phyloP scores from a whole-genome alignment of 2,888 invertebrate species.

The Eristalinus sepulchralis region DNA sequence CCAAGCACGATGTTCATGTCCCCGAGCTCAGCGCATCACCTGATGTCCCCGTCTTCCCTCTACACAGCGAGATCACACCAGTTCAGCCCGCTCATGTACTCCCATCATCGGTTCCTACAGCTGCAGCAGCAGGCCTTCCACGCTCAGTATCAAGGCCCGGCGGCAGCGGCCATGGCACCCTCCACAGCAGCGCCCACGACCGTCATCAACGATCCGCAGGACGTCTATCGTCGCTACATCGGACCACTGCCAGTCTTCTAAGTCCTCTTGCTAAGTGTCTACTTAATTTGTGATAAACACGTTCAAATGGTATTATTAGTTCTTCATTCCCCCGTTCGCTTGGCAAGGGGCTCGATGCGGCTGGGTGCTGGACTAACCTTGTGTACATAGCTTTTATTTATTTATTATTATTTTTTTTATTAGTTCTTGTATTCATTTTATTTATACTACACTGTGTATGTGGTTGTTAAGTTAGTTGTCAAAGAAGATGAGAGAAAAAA shows the following conservation, averaged over 20 bases:
- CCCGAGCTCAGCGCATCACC: conserved; percentile 35
- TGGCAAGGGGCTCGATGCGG: neutral
- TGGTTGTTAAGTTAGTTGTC: neutral
- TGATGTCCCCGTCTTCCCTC: conserved; percentile 35
- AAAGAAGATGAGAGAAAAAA: neutral
- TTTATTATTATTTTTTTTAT: neutral
- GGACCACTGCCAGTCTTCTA: conserved; percentile 60
- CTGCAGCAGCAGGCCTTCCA: neutral
- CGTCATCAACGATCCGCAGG: conserved; percentile 49
- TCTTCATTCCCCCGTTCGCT: neutral
- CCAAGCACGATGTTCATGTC: conserved; percentile 51
- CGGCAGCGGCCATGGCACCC: conserved; percentile 3
- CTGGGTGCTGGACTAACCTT: neutral
- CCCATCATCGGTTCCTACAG: conserved; percentile 14
- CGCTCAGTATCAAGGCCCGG: conserved; percentile 42
- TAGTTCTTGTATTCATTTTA: neutral
- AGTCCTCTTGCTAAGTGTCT: neutral
- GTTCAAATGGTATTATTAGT: neutral
- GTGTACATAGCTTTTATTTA: neutral
- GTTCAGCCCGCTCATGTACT: conserved; percentile 45
- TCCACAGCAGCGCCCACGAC: conserved; percentile 49
- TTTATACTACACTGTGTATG: neutral
- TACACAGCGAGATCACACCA: conserved; percentile 39
- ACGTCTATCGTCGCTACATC: conserved; percentile 48
- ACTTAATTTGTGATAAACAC: conserved; percentile 50